Conservation (phyloP, 92 coral and sea anemone species). For the Umimayanthus kanabou region DNA sequence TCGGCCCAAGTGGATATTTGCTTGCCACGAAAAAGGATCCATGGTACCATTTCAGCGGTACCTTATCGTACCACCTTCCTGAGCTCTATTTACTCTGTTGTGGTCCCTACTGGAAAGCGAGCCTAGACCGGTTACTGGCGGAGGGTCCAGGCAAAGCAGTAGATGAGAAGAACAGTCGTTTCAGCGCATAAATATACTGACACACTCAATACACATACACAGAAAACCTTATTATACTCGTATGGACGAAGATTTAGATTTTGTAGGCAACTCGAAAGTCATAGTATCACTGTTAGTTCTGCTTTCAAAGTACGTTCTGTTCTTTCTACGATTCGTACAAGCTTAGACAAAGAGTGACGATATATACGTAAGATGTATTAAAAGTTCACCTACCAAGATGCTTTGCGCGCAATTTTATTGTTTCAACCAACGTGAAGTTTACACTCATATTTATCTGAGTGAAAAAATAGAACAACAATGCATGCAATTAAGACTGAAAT, state of each 20-base stretch:
- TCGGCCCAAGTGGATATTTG: slow-evolving; percentile 95
- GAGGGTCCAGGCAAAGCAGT: background rate
- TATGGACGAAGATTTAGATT: too few species aligned
- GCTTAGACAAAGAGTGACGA: too few species aligned
- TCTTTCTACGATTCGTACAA: too few species aligned
- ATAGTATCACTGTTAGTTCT: background rate
- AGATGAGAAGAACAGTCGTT: background rate
- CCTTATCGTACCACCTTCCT: slow-evolving; percentile 76
- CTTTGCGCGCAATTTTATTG: too few species aligned
- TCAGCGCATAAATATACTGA: too few species aligned
- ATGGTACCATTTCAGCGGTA: slow-evolving; percentile 97
- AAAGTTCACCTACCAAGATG: too few species aligned
- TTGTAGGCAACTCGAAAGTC: background rate
- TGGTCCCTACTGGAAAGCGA: background rate
- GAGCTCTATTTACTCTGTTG: background rate
- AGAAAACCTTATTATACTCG: background rate
- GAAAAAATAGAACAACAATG: too few species aligned
- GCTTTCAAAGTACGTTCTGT: background rate
- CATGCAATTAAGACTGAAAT: too few species aligned
- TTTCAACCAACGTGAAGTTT: too few species aligned
- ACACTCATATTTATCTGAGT: too few species aligned
- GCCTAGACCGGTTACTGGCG: background rate
- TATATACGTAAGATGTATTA: too few species aligned
- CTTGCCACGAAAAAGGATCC: slow-evolving; percentile 88
- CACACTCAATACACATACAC: background rate